Evolutionary conservation across 92 coral and sea anemone genomes (phyloP).

Genomic region (Blastomussa wellsi): DNA sequence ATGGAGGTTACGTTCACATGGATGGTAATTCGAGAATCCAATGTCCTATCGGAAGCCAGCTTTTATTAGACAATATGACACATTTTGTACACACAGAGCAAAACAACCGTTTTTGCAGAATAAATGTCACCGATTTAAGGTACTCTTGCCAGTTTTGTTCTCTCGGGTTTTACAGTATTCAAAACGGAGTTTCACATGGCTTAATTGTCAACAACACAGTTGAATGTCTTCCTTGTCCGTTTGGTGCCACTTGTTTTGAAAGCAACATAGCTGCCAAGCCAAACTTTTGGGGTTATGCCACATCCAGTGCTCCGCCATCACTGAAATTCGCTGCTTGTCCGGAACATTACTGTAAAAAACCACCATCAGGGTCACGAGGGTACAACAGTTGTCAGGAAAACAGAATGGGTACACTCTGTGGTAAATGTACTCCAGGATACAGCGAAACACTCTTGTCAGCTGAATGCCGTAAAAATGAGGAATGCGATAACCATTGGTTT

Average conservation of each 20-base stretch:
- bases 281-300: constrained; percentile 68
- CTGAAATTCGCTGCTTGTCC: constrained; percentile 62
- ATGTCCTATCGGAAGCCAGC: constrained; percentile 16
- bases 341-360: constrained; percentile 43
- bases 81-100: constrained; percentile 8
- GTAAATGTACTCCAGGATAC: constrained; percentile 51
- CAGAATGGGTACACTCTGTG: constrained; percentile 63
- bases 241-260: constrained; percentile 57
- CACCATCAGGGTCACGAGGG: not conserved
- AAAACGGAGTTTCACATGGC: constrained; percentile 48
- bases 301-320: constrained; percentile 30
- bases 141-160: constrained; percentile 48
- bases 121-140: constrained; percentile 41
- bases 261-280: constrained; percentile 10
- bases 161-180: constrained; percentile 50
- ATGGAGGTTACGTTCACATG: constrained; percentile 16
- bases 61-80: constrained; percentile 17
- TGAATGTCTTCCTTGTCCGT: constrained; percentile 58
- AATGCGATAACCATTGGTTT: constrained; percentile 52
- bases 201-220: constrained; percentile 1
- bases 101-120: not conserved
- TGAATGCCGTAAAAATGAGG: constrained; percentile 34
- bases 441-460: constrained; percentile 58
- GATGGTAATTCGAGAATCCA: constrained; percentile 7
- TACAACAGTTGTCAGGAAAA: constrained; percentile 64